Base-by-base conservation (phyloP, 2,888 invertebrate genomes). In the Torymus auratus region DNA sequence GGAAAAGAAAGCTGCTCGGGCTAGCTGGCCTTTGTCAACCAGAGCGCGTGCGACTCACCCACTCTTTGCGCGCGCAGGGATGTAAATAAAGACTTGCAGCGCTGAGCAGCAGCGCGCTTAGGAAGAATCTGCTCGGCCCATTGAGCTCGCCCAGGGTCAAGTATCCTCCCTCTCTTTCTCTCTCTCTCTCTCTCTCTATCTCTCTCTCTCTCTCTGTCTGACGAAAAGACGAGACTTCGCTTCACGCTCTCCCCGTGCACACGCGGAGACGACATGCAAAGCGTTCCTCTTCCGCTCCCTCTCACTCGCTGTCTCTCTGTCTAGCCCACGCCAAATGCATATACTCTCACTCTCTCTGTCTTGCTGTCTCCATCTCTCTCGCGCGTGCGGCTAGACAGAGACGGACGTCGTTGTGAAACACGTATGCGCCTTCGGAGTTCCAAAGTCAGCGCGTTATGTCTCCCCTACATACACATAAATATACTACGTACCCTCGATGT, bases 201-300 rank as follows among this genome's bases (percentile, higher is more conserved):
- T 28, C 1, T 56, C 64, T 77, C 77, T 77, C 52, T 23, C 52
- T 56, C 65, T 58, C 52, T 56, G 53, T 52, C 50, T 68, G 10
- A 11, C 11, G 41, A 41, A 11, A 14, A 64, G 64, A 28, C 13
- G 13, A 23, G 15, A 41, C 23, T 61, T 13, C 61, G n/a, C 55
- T 7, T 14, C 14, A 2, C 58, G 56, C 17, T 61, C 53, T 14
- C 17, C 53, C 61, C 50, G 15, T 61, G 58, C 62, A 55, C 73
- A 58, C 69, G 65, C 64, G 52, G 73, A 73, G 67, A 55, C 28
- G 20, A 75, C 58, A 69, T 70, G 79, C 70, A 58, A 65, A 72
- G n/a, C 52, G 23, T 17, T 41, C 64, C 58, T 52, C 61, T 61
- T 20, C 41, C 53, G 41, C 69, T 41, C 55, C 5, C 53, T n/a